Evolutionary conservation across 2,888 invertebrate genomes (phyloP).

Genomic region (Habroteleia sp.): DNA sequence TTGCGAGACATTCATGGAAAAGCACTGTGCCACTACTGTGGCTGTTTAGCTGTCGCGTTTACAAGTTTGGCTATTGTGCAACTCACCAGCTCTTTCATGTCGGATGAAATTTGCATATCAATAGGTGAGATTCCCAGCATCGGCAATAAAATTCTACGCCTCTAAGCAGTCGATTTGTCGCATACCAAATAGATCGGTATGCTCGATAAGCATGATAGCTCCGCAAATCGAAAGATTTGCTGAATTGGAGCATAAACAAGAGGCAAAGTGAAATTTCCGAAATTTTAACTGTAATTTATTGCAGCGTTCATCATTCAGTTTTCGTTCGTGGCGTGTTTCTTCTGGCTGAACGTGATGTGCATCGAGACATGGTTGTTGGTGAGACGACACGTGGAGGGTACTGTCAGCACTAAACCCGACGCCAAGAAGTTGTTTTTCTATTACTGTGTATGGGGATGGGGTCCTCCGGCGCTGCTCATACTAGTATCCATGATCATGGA

Average conservation of each 20-base stretch:
- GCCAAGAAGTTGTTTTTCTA: constrained; percentile 80
- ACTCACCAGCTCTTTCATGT: constrained; percentile 82
- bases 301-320: constrained; percentile 86
- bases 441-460: constrained; percentile 84
- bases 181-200: no score
- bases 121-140: constrained; percentile 70
- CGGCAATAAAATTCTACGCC: neutral
- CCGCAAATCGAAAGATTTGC: no score
- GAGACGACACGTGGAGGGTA: constrained; percentile 69
- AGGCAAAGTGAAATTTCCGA: no score
- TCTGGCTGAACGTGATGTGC: constrained; percentile 87
- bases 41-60: constrained; percentile 83
- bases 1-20: constrained; percentile 83
- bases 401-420: constrained; percentile 38
- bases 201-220: no score
- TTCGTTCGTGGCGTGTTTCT: constrained; percentile 86
- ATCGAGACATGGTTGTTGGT: constrained; percentile 85
- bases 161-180: constrained; percentile 5
- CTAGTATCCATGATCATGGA: constrained; percentile 84
- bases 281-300: neutral
- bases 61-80: constrained; percentile 83
- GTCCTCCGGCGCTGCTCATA: constrained; percentile 82
- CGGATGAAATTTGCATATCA: constrained; percentile 81
- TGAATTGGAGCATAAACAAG: no score
- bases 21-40: constrained; percentile 83